phyloP scores from a whole-genome alignment of 2,888 invertebrate species.

The Mongoloraphidia duomilia region DNA sequence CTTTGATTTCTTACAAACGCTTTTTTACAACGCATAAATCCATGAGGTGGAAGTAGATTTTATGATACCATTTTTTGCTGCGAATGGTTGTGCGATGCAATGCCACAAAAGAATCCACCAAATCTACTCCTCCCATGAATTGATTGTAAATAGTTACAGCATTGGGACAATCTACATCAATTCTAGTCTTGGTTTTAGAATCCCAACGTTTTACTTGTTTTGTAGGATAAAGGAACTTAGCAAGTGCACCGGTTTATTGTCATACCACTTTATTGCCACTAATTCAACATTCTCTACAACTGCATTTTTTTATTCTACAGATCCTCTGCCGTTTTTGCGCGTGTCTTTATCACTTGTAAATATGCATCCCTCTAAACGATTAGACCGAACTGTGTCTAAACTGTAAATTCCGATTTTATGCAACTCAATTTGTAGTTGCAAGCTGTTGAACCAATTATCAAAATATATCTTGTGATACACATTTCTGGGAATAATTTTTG shows the following conservation, averaged over 20 bases:
- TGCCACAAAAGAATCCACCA: constrained; percentile 5
- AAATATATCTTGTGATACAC: background rate
- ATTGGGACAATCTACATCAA: constrained; percentile 8
- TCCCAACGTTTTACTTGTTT: constrained; percentile 12
- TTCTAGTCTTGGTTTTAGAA: constrained; percentile 8
- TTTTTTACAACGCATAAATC: constrained; percentile 6
- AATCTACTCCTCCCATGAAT: constrained; percentile 9
- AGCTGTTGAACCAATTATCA: background rate
- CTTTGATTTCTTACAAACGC: constrained; percentile 1
- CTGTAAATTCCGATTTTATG: background rate
- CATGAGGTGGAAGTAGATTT: constrained; percentile 7
- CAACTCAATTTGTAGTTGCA: background rate
- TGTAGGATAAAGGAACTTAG: constrained; percentile 10
- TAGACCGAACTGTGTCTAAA: background rate
- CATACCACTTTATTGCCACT: constrained; percentile 12
- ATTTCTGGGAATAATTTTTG: background rate
- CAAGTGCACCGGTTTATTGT: constrained; percentile 10
- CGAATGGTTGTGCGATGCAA: constrained; percentile 4
- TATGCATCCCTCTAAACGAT: background rate
- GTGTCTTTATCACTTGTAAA: constrained; percentile 9
- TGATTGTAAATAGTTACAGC: constrained; percentile 7
- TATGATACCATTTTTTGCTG: constrained; percentile 5
- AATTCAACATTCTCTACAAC: constrained; percentile 9
- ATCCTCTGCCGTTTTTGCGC: constrained; percentile 11
- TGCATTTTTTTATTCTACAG: constrained; percentile 6